phyloP scores from a whole-genome alignment of 2,888 invertebrate genomes.

The Drosophila ezoana region DNA sequence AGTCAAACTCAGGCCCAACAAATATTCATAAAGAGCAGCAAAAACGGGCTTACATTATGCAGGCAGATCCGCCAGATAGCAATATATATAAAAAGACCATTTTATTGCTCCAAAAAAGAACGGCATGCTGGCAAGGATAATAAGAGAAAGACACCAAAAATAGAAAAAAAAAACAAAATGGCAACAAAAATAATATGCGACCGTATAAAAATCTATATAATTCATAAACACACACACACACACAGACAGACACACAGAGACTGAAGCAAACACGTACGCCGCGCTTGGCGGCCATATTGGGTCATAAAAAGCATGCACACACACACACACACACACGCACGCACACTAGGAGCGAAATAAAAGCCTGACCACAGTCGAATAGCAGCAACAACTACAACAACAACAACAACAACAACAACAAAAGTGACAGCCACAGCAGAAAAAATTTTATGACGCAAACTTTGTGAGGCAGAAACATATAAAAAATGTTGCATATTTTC shows the following conservation, averaged over 20 bases:
- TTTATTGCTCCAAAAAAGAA: slow-evolving; percentile 59
- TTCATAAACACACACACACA: slow-evolving; percentile 67
- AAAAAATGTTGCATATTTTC: slow-evolving; percentile 78
- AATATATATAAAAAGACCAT: slow-evolving; percentile 69
- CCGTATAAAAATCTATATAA: slow-evolving; percentile 80
- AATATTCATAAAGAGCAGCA: slow-evolving; percentile 74
- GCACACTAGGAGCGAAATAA: slow-evolving; percentile 43
- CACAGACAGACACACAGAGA: slow-evolving; percentile 29
- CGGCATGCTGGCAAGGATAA: slow-evolving; percentile 25
- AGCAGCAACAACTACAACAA: slow-evolving; percentile 30
- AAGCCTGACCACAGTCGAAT: slow-evolving; percentile 63
- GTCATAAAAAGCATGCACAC: slow-evolving; percentile 74
- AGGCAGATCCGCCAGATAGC: slow-evolving; percentile 65
- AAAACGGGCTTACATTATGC: slow-evolving; percentile 62
- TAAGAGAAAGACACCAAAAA: slow-evolving; percentile 28
- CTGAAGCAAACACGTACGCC: slow-evolving; percentile 64
- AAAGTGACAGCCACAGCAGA: slow-evolving; percentile 68
- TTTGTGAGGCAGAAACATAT: slow-evolving; percentile 78
- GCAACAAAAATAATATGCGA: slow-evolving; percentile 79
- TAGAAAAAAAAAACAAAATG: slow-evolving; percentile 29
- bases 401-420: slow-evolving; percentile 34
- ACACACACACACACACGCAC: slow-evolving; percentile 15
- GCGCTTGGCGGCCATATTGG: slow-evolving; percentile 79
- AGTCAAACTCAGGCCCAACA: slow-evolving; percentile 58
- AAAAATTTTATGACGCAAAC: slow-evolving; percentile 74